Conservation (phyloP, 2,888 invertebrate genomes). For the Hedychridium roseum region DNA sequence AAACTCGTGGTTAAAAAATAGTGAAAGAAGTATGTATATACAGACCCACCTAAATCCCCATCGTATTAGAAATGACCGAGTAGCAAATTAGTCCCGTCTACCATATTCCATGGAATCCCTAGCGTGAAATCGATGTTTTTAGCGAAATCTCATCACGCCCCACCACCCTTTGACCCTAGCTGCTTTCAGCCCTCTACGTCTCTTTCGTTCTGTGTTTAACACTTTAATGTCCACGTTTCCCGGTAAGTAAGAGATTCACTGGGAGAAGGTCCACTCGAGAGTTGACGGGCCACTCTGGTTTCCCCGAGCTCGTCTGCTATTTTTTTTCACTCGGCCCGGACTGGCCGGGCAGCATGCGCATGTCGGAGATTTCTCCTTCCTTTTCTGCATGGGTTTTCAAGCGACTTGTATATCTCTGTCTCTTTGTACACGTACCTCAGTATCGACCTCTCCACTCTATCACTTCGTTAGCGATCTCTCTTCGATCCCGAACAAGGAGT, state of each 20-base stretch:
- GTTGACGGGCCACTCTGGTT: conserved; percentile 13
- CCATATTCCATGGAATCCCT: no score
- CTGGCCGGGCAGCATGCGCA: conserved; percentile 47
- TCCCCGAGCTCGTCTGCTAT: conserved; percentile 12
- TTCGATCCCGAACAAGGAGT: no score
- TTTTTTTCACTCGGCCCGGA: conserved; percentile 8
- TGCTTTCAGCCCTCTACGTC: conserved; percentile 51
- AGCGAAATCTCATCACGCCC: conserved; percentile 32
- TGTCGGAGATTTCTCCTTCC: conserved; percentile 33
- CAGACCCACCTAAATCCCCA: no score
- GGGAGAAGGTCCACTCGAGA: conserved; percentile 2
- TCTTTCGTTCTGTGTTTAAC: not conserved
- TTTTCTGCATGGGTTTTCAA: conserved; percentile 46
- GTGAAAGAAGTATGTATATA: no score
- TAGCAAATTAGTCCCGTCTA: no score
- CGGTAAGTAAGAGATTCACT: conserved; percentile 30
- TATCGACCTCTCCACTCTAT: no score
- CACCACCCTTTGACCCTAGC: conserved; percentile 57
- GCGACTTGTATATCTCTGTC: no score
- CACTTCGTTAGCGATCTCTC: no score
- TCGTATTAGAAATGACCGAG: no score
- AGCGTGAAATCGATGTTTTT: conserved; percentile 27
- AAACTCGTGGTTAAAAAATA: no score
- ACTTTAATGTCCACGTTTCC: conserved; percentile 4
- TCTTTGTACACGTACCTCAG: no score